phyloP scores from a whole-genome alignment of 1,140 invertebrate species.

The Micrasema longulum region DNA sequence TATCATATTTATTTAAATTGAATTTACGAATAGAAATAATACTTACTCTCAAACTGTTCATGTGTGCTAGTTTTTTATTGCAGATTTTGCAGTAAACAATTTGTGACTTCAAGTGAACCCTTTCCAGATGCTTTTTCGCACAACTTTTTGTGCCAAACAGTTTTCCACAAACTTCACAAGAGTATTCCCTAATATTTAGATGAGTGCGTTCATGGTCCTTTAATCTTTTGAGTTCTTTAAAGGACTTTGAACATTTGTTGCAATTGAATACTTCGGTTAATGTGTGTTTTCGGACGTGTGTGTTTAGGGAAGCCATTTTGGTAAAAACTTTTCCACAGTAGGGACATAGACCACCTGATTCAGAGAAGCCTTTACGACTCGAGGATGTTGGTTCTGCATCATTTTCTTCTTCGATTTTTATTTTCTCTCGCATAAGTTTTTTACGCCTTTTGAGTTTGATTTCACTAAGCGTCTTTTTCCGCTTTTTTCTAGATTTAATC shows the following conservation, averaged over 20 bases:
- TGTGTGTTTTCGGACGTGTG: constrained; percentile 46
- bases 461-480: constrained; percentile 38
- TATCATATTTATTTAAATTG: too few relatives aligned
- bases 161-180: constrained; percentile 51
- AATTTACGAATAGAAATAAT: too few relatives aligned
- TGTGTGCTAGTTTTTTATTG: constrained; percentile 49
- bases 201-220: constrained; percentile 51
- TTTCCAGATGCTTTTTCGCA: constrained; percentile 49
- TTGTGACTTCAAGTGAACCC: constrained; percentile 46
- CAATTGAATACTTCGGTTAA: constrained; percentile 42
- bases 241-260: constrained; percentile 41
- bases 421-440: constrained; percentile 23
- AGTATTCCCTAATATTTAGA: constrained; percentile 50
- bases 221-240: constrained; percentile 39
- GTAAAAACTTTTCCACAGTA: constrained; percentile 50
- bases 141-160: constrained; percentile 44
- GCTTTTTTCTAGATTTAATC: constrained; percentile 13
- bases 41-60: constrained; percentile 45
- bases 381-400: neutral
- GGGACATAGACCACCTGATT: constrained; percentile 48
- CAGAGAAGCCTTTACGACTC: constrained; percentile 12
- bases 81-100: constrained; percentile 48
- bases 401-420: constrained; percentile 17
- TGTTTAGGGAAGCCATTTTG: constrained; percentile 44
- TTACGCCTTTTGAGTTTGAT: constrained; percentile 25